A percentile compares a stretch with the other conserved stretches of the same genome.
phyloP scores from a whole-genome alignment of 2,888 invertebrate species.

The Hypomecis atomaria region DNA sequence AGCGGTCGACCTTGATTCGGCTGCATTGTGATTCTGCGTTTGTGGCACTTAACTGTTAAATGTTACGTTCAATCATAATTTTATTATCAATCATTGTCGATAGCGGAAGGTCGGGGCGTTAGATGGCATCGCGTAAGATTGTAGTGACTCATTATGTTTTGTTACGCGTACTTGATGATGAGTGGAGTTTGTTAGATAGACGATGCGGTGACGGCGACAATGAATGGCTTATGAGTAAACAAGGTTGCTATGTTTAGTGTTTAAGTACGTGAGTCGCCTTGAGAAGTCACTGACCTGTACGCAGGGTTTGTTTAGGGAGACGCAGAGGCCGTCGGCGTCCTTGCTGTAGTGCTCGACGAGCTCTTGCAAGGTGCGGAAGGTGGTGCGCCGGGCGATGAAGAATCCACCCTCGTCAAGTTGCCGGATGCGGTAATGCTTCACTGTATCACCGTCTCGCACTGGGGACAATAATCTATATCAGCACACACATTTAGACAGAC shows the following conservation, averaged over 20 bases:
- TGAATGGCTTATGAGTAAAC: conserved; percentile 20
- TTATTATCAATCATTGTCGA: conserved; percentile 46
- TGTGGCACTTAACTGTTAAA: conserved; percentile 45
- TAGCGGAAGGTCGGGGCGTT: conserved; percentile 50
- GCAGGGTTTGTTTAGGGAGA: conserved; percentile 97
- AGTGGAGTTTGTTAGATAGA: conserved; percentile 18
- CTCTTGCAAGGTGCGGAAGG: conserved; percentile 98
- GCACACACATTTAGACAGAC: not conserved
- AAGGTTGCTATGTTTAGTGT: conserved; percentile 11
- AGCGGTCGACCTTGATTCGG: conserved; percentile 57
- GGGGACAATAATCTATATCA: conserved; percentile 57
- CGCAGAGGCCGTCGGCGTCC: conserved; percentile 99
- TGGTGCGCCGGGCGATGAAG: conserved; percentile 99
- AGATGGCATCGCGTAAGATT: conserved; percentile 34
- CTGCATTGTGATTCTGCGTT: conserved; percentile 45
- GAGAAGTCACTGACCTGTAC: conserved; percentile 88
- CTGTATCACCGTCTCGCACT: conserved; percentile 99
- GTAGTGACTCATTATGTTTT: conserved; percentile 40
- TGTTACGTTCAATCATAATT: conserved; percentile 47
- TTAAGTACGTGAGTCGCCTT: conserved; percentile 29
- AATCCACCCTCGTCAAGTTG: conserved; percentile 99
- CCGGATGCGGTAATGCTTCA: conserved; percentile 99
- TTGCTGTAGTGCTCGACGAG: conserved; percentile 98
- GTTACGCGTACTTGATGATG: conserved; percentile 27
- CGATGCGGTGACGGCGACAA: conserved; percentile 21